phyloP scores from a whole-genome alignment of 2,888 invertebrate genomes.

The Tinea trinotella region DNA sequence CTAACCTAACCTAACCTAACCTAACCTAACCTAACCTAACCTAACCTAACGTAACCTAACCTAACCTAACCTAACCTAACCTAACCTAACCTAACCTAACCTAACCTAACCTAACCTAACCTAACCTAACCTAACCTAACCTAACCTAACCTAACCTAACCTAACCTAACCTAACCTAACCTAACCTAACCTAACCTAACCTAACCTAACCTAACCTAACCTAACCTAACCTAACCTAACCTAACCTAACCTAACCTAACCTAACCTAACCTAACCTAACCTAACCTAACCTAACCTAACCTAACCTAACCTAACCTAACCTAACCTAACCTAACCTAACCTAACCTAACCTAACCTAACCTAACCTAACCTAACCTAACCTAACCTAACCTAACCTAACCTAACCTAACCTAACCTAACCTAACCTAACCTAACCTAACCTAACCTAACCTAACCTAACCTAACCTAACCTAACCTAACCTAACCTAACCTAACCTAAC shows the following conservation, averaged over 20 bases:
- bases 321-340: slow-evolving; percentile 27
- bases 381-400: slow-evolving; percentile 28
- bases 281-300: slow-evolving; percentile 28
- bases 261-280: slow-evolving; percentile 29
- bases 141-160: slow-evolving; percentile 24
- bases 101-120: slow-evolving; percentile 24
- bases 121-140: slow-evolving; percentile 24
- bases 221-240: slow-evolving; percentile 24
- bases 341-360: slow-evolving; percentile 26
- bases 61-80: slow-evolving; percentile 24
- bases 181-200: slow-evolving; percentile 25
- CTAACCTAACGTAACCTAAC: slow-evolving; percentile 23
- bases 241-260: slow-evolving; percentile 28
- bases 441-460: slow-evolving; percentile 24
- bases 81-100: slow-evolving; percentile 24
- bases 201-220: slow-evolving; percentile 26
- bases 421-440: slow-evolving; percentile 23
- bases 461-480: slow-evolving; percentile 23
- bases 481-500: slow-evolving; percentile 23
- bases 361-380: slow-evolving; percentile 29
- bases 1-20: slow-evolving; percentile 19
- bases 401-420: slow-evolving; percentile 24
- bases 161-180: slow-evolving; percentile 25
- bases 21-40: slow-evolving; percentile 21
- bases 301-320: slow-evolving; percentile 27